Evolutionary conservation across 1,140 invertebrate species (phyloP).

Genomic region (Delia radicum): DNA sequence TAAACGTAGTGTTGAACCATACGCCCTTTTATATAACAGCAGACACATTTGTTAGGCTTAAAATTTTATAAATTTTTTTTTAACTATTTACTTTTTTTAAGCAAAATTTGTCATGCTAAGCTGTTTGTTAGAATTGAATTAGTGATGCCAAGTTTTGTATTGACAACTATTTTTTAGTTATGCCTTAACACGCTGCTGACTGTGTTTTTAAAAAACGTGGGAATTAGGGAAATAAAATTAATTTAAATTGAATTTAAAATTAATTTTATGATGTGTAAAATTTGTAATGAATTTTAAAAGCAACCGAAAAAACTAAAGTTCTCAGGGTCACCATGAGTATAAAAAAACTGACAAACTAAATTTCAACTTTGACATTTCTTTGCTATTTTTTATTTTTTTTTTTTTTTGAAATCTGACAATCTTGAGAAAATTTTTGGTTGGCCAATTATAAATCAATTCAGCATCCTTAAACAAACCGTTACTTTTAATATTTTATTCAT

Average conservation of each 20-base stretch:
- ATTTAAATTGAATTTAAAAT: conserved; percentile 25
- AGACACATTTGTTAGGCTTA: not conserved
- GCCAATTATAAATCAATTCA: conserved; percentile 5
- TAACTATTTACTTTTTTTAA: not conserved
- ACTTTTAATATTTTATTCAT: not conserved
- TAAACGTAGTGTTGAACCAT: not conserved
- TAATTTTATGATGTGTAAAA: conserved; percentile 26
- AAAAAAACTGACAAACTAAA: not conserved
- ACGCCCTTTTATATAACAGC: not conserved
- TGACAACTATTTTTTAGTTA: not conserved
- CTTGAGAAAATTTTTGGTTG: not conserved
- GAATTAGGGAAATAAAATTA: conserved; percentile 17
- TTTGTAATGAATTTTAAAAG: not conserved
- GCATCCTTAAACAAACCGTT: not conserved
- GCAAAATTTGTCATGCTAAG: not conserved
- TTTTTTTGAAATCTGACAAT: not conserved
- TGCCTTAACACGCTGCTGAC: no score
- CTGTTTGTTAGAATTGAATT: conserved; percentile 18
- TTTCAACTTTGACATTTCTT: not conserved
- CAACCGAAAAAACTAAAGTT: not conserved
- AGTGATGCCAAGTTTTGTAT: not conserved
- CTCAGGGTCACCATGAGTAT: not conserved
- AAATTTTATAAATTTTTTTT: not conserved
- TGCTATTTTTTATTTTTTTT: not conserved
- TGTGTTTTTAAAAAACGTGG: not conserved